Evolutionary conservation across 1,140 invertebrate genomes (phyloP).

Genomic region (Microplitis demolitor): DNA sequence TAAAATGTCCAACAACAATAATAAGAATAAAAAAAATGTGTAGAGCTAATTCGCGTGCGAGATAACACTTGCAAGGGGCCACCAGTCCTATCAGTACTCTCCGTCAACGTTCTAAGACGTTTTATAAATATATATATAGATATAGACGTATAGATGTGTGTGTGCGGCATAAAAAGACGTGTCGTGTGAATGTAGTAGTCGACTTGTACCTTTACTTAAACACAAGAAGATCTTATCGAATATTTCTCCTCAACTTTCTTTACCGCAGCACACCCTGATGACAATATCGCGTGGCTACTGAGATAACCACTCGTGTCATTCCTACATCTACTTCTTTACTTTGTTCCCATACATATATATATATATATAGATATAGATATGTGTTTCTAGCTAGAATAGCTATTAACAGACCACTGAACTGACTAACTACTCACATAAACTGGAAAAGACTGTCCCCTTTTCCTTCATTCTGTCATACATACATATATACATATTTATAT

Average conservation of each 20-base stretch:
- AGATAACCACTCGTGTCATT: conserved; percentile 63
- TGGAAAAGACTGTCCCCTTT: too few relatives aligned
- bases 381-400: too few relatives aligned
- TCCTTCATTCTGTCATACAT: too few relatives aligned
- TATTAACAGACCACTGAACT: too few relatives aligned
- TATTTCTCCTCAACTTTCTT: conserved; percentile 18
- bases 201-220: conserved; percentile 41
- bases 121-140: neutral
- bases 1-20: conserved; percentile 6
- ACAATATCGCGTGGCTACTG: conserved; percentile 60
- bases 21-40: conserved; percentile 46
- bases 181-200: conserved; percentile 50
- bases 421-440: too few relatives aligned
- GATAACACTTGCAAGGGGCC: conserved; percentile 47
- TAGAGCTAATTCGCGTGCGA: conserved; percentile 61
- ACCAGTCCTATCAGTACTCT: conserved; percentile 49
- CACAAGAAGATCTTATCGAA: conserved; percentile 54
- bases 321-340: conserved; percentile 49
- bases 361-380: too few relatives aligned
- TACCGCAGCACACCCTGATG: conserved; percentile 46
- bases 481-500: too few relatives aligned
- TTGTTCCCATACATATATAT: too few relatives aligned
- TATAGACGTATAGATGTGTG: neutral
- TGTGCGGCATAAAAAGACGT: conserved; percentile 45
- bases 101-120: conserved; percentile 49